Evolutionary conservation across 1,140 invertebrate genomes (phyloP), one percentile per base, ranked within the genome.

Genomic region (Drosophila arawakana): DNA sequence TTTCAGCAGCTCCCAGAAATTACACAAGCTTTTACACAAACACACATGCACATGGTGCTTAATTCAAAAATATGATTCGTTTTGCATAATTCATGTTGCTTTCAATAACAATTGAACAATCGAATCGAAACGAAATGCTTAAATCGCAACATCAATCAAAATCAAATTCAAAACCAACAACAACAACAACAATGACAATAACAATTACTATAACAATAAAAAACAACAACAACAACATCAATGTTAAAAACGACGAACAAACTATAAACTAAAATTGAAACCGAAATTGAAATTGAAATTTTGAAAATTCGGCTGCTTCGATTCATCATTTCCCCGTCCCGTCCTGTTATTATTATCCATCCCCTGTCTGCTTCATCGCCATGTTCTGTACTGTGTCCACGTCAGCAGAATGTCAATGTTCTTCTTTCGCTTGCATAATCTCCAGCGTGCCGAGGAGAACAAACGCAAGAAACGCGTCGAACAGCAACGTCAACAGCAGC

Each of bases 361-460:
- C 85, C 85, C 13, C 63, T 7, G 6, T 25, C 52, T 18, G 15
- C 7, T 7, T 7, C 34, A 37, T 25, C 11, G 25, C 30, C 60
- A 39, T 7, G 1, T 8, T 2, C 39, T 8, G 9, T 37, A 13
- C 13, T 59, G 41, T 13, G 41, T 13, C 57, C 44, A 39, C 54
- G 37, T 43, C 11, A 21, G 80, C 81, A 95, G 94, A 94, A 97
- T 98, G 97, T 98, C 97, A 94, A 95, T 98, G 94, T 98, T 97
- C 95, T 98, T 98, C 95, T 98, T 98, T 93, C 97, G 97, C 63
- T 95, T 97, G 92, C 97, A 97, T 95, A 97, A 97, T 93, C 94
- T 97, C 85, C 96, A 95, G 91, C 95, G 97, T 44, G 96, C 95
- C 89, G 96, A 96, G 93, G 96, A 96, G 85, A 96, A 93, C 81